A percentile compares a stretch with the other conserved stretches of the same genome.
phyloP scores from a whole-genome alignment of 2,113 vertebrate species.

The Eleginops maclovinus region DNA sequence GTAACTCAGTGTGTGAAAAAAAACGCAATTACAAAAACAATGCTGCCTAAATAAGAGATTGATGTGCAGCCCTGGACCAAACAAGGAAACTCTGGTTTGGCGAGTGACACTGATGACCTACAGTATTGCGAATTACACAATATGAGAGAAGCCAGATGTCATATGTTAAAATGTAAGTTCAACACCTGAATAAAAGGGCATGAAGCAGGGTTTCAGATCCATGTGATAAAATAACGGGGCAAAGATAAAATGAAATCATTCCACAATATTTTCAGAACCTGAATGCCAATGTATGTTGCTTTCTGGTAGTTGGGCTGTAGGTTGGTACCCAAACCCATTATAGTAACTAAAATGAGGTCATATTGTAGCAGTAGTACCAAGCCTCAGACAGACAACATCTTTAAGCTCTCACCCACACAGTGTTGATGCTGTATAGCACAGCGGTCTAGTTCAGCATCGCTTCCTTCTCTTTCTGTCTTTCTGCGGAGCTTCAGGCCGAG shows the following conservation, averaged over 20 bases:
- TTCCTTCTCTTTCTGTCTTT: constrained; percentile 66
- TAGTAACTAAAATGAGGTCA: constrained; percentile 64
- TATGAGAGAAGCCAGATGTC: not conserved
- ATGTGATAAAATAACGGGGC: not conserved
- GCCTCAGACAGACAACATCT: constrained; percentile 65
- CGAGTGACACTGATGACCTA: not conserved
- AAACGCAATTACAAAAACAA: not conserved
- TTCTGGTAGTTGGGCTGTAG: not conserved
- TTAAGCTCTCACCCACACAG: constrained; percentile 78
- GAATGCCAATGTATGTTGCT: not conserved
- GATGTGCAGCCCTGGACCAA: too few relatives aligned
- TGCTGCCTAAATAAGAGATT: not conserved
- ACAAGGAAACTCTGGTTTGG: not conserved
- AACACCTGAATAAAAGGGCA: not conserved
- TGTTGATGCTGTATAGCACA: constrained; percentile 60
- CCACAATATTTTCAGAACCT: not conserved
- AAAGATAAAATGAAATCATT: not conserved
- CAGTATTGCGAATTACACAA: not conserved
- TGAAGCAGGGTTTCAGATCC: not conserved
- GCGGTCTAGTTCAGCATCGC: constrained; percentile 68
- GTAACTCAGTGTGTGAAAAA: not conserved
- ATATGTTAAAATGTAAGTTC: not conserved
- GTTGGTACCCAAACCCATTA: constrained; percentile 50
- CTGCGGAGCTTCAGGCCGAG: constrained; percentile 72
- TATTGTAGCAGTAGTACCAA: constrained; percentile 54